Conservation (phyloP, 2,113 vertebrate species). For the Sinocyclocheilus maitianheensis region DNA sequence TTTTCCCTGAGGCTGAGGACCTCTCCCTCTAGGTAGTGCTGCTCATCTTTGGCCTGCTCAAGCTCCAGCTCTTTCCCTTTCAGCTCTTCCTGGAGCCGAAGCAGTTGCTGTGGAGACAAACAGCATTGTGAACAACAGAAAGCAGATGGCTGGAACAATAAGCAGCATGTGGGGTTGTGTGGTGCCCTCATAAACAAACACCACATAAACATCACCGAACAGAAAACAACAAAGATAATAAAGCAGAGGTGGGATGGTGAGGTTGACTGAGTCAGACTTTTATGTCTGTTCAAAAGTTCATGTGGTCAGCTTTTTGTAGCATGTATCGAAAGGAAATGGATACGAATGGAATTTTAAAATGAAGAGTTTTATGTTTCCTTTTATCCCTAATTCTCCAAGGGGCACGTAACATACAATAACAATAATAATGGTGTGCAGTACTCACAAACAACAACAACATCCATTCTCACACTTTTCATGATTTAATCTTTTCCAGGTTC, state of each 20-base stretch:
- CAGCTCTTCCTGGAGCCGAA: slow-evolving; percentile 88
- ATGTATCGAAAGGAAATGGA: background rate
- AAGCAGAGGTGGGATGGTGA: background rate
- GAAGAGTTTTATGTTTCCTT: no score
- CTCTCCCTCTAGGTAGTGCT: slow-evolving; percentile 71
- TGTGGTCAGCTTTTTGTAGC: background rate
- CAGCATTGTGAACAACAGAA: slow-evolving; percentile 29
- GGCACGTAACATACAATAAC: no score
- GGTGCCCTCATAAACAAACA: slow-evolving; percentile 11
- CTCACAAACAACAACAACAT: no score
- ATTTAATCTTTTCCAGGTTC: no score
- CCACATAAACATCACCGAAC: slow-evolving; percentile 10
- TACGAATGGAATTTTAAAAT: no score
- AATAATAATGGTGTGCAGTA: no score
- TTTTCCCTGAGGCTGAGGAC: slow-evolving; percentile 65
- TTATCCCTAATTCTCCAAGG: no score
- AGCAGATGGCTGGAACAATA: slow-evolving; percentile 21
- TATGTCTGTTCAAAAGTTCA: background rate
- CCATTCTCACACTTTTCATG: no score
- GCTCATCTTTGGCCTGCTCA: slow-evolving; percentile 88
- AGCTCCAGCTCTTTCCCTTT: slow-evolving; percentile 86
- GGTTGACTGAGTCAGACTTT: background rate
- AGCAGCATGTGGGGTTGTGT: background rate
- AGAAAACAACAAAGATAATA: background rate
- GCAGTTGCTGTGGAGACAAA: slow-evolving; percentile 81